Evolutionary conservation across 2,797 vertebrate species (phyloP), one percentile per base, ranked within the genome.

Genomic region (Peromyscus eremicus): DNA sequence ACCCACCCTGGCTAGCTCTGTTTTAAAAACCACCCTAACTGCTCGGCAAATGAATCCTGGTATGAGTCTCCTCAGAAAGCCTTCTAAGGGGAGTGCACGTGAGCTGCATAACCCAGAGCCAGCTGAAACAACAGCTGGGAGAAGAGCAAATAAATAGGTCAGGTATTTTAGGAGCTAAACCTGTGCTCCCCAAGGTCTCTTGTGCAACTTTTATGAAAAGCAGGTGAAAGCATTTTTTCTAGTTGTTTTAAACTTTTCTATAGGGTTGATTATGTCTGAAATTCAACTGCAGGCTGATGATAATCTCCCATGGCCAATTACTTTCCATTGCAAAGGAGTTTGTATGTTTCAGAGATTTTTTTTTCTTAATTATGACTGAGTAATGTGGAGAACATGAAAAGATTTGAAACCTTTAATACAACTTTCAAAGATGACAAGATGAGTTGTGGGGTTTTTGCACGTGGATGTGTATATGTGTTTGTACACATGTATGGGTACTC

Each of bases 1-100:
- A 81, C 93, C 97, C 68, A 37, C 95, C 94, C 62, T 37, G 62
- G 90, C 52, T 49, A 87, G 40, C 40, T 57, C 86, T 82, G 92
- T 68, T 97, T 92, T 92, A 95, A 43, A 89, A 98, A 97, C 75
- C 96, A 91, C 87, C 84, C 93, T 93, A 94, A 93, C 73, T 86
- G 95, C 96, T 93, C 81, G 93, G 92, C 92, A 97, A 98, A 98
- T 89, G 80, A 96, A 95, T 85, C 57, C 95, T 85, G 93, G 55
- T 34, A 4, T 84, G 34, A 94, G 94, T 97, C 97, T 96, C 96
- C 94, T 97, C 97, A 96, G 87, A 83, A 96, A 96, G 95, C 37
- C 57, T 81, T 2, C 73, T 37, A 75, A 77, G 97, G 95, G 92
- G 52, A 97, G 91, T 92, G 43, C 96, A 52, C 97, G 95, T 94